Conservation (phyloP, 2,888 invertebrate genomes). For the Tineola bisselliella region DNA sequence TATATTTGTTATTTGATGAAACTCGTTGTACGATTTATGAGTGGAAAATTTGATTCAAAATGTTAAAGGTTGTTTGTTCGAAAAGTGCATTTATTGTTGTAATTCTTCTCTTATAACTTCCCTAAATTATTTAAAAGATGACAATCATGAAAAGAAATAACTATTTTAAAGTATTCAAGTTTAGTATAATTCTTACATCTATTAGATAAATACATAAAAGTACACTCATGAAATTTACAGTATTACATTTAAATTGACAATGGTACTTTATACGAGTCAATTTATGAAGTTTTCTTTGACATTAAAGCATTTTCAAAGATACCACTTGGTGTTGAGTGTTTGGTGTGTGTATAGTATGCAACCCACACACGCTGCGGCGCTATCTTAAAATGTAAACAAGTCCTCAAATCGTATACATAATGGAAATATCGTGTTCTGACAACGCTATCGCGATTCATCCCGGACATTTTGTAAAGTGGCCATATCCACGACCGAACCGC, state of each 20-base stretch:
- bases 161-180: not conserved
- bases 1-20: not conserved
- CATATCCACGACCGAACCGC: constrained; percentile 45
- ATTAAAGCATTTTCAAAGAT: constrained; percentile 15
- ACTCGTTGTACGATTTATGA: not conserved
- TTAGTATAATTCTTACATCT: not conserved
- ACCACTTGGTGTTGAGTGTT: constrained; percentile 13
- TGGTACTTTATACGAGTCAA: not conserved
- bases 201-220: not conserved
- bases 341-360: constrained; percentile 13
- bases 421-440: constrained; percentile 68
- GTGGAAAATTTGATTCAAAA: not conserved
- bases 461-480: constrained; percentile 66
- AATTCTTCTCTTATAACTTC: not conserved
- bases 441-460: constrained; percentile 66
- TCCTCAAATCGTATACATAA: constrained; percentile 68
- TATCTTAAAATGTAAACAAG: constrained; percentile 66
- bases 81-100: not conserved
- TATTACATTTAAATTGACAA: not conserved
- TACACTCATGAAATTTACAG: not conserved
- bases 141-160: not conserved
- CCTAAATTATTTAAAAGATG: not conserved
- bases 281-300: not conserved
- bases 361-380: constrained; percentile 23
- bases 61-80: not conserved